Percentiles rank a stretch among this genome's conserved stretches.
These are phyloP conservation scores for Theonella swinhoei DNA, from an alignment of 37 sponge, comb jelly and placozoan genomes.

Conservation along the genomic window DNA sequence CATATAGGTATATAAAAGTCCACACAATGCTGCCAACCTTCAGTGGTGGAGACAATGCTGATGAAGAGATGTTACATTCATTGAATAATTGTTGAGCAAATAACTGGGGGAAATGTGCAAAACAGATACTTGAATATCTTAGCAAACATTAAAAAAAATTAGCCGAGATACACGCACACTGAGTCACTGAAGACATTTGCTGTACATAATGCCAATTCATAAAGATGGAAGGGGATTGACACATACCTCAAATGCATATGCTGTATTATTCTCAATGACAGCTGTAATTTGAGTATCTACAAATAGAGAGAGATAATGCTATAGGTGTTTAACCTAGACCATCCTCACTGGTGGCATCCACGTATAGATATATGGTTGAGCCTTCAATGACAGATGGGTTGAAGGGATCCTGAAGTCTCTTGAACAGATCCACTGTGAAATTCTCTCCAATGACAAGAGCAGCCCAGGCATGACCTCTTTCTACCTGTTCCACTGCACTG, in stretches of 20 bases:
- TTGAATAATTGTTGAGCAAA: not conserved
- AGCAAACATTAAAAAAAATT: too few relatives aligned
- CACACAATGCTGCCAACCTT: constrained; percentile 10
- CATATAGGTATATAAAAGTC: not conserved
- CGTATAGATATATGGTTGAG: constrained; percentile 53
- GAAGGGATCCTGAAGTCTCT: constrained; percentile 2
- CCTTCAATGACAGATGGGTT: constrained; percentile 21
- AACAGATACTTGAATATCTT: not conserved
- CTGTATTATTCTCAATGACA: constrained; percentile 31
- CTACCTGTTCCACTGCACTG: constrained; percentile 55
- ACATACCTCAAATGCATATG: constrained; percentile 57
- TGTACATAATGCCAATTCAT: too few relatives aligned
- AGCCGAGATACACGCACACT: too few relatives aligned
- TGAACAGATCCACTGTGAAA: constrained; percentile 47
- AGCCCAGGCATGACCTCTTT: constrained; percentile 67
- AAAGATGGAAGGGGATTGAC: not conserved
- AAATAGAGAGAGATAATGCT: not conserved
- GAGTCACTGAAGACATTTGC: too few relatives aligned
- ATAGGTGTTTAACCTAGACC: not conserved
- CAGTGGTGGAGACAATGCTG: constrained; percentile 8
- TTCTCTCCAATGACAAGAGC: constrained; percentile 50
- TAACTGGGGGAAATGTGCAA: not conserved
- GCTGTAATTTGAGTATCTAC: constrained; percentile 60
- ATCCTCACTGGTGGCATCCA: constrained; percentile 59
- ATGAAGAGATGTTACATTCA: not conserved